phyloP scores from a whole-genome alignment of 53 echinoderm and acorn worm species.

The Apostichopus leukothele region DNA sequence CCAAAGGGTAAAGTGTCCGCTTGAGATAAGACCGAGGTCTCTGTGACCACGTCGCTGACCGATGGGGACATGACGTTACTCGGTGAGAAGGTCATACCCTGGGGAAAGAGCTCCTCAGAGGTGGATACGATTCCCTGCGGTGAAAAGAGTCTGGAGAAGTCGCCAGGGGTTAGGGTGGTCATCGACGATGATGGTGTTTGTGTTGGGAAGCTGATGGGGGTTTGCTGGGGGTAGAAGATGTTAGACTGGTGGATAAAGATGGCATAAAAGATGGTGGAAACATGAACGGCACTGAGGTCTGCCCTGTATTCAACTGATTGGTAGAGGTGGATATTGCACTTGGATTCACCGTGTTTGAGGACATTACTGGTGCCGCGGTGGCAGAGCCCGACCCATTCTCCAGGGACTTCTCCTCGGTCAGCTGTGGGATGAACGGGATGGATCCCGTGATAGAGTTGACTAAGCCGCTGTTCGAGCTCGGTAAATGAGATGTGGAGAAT shows the following conservation, averaged over 20 bases:
- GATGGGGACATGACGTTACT: background rate
- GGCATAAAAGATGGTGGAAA: constrained; percentile 2
- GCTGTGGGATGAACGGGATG: constrained; percentile 1
- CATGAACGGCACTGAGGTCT: constrained; percentile 5
- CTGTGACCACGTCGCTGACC: background rate
- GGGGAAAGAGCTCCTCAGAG: background rate
- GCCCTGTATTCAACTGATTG: background rate
- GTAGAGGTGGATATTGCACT: constrained; percentile 31
- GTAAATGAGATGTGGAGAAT: background rate
- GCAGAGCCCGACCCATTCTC: background rate
- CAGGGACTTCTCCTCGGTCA: background rate
- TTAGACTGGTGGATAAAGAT: background rate
- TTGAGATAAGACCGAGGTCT: background rate
- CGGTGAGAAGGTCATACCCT: background rate
- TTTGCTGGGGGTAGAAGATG: background rate
- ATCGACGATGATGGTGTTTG: background rate
- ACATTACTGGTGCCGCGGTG: background rate
- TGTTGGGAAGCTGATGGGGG: constrained; percentile 5
- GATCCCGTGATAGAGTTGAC: background rate
- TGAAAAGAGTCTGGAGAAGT: background rate
- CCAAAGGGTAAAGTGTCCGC: background rate
- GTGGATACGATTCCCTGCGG: background rate
- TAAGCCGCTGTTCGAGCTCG: background rate
- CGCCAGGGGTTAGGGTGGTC: background rate
- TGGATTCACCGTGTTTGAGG: constrained; percentile 9